phyloP scores from a whole-genome alignment of 2,113 vertebrate species.

The Macaca mulatta region DNA sequence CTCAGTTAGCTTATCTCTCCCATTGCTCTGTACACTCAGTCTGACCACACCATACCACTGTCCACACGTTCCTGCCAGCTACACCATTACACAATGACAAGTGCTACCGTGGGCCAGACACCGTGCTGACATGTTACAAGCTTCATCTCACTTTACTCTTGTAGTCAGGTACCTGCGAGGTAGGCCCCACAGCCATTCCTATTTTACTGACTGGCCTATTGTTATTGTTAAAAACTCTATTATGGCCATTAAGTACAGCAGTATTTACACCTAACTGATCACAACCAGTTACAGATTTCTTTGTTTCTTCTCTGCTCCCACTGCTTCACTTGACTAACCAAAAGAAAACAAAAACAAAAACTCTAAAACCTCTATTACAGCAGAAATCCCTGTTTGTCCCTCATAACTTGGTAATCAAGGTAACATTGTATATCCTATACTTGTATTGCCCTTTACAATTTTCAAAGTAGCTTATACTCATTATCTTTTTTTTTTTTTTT shows the following conservation, averaged over 20 bases:
- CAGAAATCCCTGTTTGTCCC: background rate
- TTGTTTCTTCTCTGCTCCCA: too few relatives aligned
- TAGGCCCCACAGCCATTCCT: background rate
- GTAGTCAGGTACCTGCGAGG: background rate
- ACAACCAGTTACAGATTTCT: too few relatives aligned
- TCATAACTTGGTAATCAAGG: background rate
- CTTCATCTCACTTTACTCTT: background rate
- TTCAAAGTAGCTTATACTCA: background rate
- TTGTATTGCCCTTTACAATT: background rate
- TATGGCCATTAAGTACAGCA: too few relatives aligned
- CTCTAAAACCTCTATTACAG: background rate
- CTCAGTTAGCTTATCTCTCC: too few relatives aligned
- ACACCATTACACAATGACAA: too few relatives aligned
- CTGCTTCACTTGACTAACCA: too few relatives aligned
- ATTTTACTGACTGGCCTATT: background rate
- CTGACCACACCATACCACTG: accelerated
- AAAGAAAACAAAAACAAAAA: background rate
- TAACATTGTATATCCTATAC: background rate
- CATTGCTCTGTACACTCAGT: too few relatives aligned
- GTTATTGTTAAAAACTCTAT: background rate
- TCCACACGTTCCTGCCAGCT: background rate
- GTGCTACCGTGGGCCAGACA: accelerated
- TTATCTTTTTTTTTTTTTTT: too few relatives aligned
- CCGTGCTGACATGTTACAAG: background rate
- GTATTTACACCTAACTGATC: too few relatives aligned